These are phyloP conservation scores for Halyomorpha halys DNA, from an alignment of 1,140 invertebrate species.

Conservation along the genomic window DNA sequence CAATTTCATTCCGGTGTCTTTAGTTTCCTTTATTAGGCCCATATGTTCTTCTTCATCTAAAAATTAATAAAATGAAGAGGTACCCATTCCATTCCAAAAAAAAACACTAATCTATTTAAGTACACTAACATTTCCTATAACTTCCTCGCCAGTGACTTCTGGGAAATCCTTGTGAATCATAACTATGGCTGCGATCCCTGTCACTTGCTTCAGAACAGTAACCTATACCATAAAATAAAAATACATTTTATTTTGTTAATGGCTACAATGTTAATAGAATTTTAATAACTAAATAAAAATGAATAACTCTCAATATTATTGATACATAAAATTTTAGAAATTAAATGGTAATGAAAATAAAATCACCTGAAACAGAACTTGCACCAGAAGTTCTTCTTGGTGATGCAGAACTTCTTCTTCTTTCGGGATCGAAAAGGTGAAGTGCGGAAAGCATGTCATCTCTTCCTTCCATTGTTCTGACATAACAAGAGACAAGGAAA, in stretches of 20 bases:
- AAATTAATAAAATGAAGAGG: constrained; percentile 7
- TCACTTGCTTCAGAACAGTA: constrained; percentile 67
- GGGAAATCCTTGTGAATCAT: constrained; percentile 36
- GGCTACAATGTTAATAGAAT: neutral
- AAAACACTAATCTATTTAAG: constrained; percentile 7
- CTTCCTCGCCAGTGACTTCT: constrained; percentile 47
- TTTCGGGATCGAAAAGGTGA: constrained; percentile 38
- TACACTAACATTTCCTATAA: constrained; percentile 46
- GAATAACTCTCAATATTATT: neutral
- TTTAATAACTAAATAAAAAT: neutral
- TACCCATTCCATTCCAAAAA: constrained; percentile 1
- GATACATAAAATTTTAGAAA: too few species aligned
- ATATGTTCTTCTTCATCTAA: constrained; percentile 44
- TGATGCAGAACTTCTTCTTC: constrained; percentile 39
- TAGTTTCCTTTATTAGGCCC: constrained; percentile 33
- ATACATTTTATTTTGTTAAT: neutral
- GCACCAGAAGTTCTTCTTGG: constrained; percentile 49
- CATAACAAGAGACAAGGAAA: constrained; percentile 15
- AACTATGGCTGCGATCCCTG: constrained; percentile 45
- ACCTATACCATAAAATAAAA: constrained; percentile 37
- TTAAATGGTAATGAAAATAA: too few species aligned
- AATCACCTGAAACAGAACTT: constrained; percentile 55
- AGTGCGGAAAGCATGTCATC: constrained; percentile 32
- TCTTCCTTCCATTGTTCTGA: constrained; percentile 38
- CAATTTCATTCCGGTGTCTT: constrained; percentile 16